These are phyloP conservation scores for Drosophila tani DNA, from an alignment of 1,140 invertebrate genomes.

Conservation along the genomic window DNA sequence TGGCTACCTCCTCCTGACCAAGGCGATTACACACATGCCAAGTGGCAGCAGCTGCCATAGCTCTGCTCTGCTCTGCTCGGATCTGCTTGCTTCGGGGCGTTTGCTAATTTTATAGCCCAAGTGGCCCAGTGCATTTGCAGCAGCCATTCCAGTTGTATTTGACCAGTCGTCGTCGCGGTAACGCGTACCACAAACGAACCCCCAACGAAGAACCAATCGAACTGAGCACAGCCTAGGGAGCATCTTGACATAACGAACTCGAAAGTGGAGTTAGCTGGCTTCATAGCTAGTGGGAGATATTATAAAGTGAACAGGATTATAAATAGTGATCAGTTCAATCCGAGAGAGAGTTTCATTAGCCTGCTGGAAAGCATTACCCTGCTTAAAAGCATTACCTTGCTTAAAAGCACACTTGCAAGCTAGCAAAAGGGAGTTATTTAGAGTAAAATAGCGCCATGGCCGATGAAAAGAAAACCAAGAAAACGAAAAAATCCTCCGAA, in stretches of 20 bases:
- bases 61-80: conserved; percentile 35
- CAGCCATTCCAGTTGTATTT: conserved; percentile 77
- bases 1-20: conserved; percentile 42
- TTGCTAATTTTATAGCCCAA: conserved; percentile 77
- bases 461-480: conserved; percentile 82
- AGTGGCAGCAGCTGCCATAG: conserved; percentile 50
- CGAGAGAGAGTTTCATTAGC: neutral
- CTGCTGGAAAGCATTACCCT: neutral
- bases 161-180: conserved; percentile 71
- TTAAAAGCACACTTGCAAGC: neutral
- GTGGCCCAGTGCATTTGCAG: conserved; percentile 73
- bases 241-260: conserved; percentile 18
- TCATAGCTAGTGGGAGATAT: neutral
- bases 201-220: conserved; percentile 51
- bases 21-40: conserved; percentile 53
- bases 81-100: conserved; percentile 54
- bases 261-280: conserved; percentile 3
- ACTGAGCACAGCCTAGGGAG: conserved; percentile 5
- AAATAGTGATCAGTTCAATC: neutral
- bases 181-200: conserved; percentile 58
- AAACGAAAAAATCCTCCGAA: conserved; percentile 79
- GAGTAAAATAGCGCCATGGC: conserved; percentile 54
- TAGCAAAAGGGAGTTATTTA: conserved; percentile 6
- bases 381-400: neutral
- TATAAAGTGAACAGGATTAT: neutral